Conservation (phyloP, 1,140 invertebrate species). For the Scylla paramamosain region DNA sequence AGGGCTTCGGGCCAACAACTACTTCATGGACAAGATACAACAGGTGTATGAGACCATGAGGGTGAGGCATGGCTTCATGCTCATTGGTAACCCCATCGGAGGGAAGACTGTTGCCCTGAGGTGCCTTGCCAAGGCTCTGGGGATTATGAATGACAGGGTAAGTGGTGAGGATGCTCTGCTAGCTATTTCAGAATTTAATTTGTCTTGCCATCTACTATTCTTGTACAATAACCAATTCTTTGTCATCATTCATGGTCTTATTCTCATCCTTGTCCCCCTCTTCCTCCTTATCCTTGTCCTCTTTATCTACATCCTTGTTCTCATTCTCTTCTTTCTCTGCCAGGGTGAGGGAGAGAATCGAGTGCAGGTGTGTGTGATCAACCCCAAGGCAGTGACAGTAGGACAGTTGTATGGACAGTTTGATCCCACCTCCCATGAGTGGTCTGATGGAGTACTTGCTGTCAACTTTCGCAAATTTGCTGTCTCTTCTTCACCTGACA, state of each 20-base stretch:
- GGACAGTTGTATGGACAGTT: conserved; percentile 97
- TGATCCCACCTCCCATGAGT: conserved; percentile 95
- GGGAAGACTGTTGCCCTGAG: conserved; percentile 91
- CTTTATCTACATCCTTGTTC: background rate
- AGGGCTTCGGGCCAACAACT: conserved; percentile 91
- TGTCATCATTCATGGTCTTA: no score
- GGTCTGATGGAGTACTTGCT: conserved; percentile 94
- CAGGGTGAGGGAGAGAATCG: conserved; percentile 89
- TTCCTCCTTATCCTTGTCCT: background rate
- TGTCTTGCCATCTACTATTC: no score
- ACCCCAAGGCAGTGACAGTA: conserved; percentile 97
- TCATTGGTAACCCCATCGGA: conserved; percentile 95
- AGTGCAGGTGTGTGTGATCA: conserved; percentile 95
- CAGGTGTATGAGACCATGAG: conserved; percentile 97
- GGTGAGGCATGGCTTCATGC: conserved; percentile 82
- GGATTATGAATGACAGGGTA: conserved; percentile 90
- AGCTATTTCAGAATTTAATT: no score
- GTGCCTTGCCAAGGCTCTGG: conserved; percentile 89
- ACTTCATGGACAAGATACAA: conserved; percentile 94
- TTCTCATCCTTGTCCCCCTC: background rate
- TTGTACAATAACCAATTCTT: no score
- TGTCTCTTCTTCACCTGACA: conserved; percentile 87
- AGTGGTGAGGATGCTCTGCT: conserved; percentile 13
- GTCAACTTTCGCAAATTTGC: conserved; percentile 95
- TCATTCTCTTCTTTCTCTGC: conserved; percentile 57